Base-by-base conservation (phyloP, 2,888 invertebrate genomes). In the Apodemia zela region DNA sequence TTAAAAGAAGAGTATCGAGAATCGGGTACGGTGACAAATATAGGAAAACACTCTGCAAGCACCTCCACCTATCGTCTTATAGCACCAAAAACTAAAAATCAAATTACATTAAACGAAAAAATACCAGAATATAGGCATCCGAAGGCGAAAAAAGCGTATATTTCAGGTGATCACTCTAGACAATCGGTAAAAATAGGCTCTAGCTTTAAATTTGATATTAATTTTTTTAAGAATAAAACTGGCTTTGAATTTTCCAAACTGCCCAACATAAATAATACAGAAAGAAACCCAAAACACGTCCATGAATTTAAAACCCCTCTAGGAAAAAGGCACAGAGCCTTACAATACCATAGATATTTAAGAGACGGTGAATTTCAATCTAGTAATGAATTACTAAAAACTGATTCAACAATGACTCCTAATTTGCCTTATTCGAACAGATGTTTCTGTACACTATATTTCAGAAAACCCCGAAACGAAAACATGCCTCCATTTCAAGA, bases 391-490 rank as follows among this genome's bases (percentile, higher is more conserved):
- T 65, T 68, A 57, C 65, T 63, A 63, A 67, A 62, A 15, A 65
- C 45, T 17, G 35, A 65, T 61, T 61, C 63, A 68, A 69, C 51
- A 60, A 68, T 62, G 33, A 66, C 71, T 42, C 69, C 68, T 51
- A 54, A 68, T 21, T 64, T 65, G 17, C 65, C 67, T 47, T 64
- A 66, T 58, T 63, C 71, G 25, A 72, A 74, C 68, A 67, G 73
- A 54, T 75, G 73, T 67, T 79, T 81, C 68, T 80, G 78, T 68
- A 78, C 77, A 21, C 67, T 77, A 64, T 71, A 74, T 60, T 70
- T 79, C 29, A 67, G 25, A 13, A 54, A 54, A 13, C 74, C 57
- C 72, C 73, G 63, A 64, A 66, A 61, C 67, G 67, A 38, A 17
- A 58, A 57, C 21, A 38, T 33, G 35, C 45, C 42, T 5, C 47